Conservation (phyloP, 2,797 vertebrate species). For the Bucorvus abyssinicus region DNA sequence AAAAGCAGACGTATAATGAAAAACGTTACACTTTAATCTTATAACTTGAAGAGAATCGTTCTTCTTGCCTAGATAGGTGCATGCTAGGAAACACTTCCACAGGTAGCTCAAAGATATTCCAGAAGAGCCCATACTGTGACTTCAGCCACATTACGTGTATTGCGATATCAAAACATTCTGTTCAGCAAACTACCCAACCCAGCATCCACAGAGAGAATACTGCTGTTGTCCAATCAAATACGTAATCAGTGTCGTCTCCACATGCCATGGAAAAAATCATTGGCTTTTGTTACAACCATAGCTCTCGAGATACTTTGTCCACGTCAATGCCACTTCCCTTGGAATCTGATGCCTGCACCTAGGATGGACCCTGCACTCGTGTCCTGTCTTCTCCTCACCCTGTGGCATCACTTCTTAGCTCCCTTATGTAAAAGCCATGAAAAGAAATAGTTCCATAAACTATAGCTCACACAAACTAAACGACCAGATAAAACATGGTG, state of each 20-base stretch:
- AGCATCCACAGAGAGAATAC: not conserved
- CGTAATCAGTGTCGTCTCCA: no score
- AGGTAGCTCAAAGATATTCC: not conserved
- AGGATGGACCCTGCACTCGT: not conserved
- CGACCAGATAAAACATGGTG: not conserved
- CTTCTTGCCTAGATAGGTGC: not conserved
- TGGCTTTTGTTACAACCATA: not conserved
- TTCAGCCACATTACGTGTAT: accelerated
- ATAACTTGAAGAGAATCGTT: not conserved
- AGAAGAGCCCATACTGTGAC: not conserved
- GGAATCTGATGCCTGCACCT: not conserved
- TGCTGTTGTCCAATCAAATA: not conserved
- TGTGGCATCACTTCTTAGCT: not conserved
- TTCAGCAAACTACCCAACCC: not conserved
- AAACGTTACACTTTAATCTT: not conserved
- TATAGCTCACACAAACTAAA: not conserved
- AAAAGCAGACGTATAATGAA: not conserved
- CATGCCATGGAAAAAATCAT: not conserved
- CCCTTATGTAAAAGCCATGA: not conserved
- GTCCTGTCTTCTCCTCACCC: not conserved
- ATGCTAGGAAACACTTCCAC: not conserved
- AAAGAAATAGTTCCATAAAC: not conserved
- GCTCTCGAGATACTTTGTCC: not conserved
- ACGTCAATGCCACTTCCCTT: not conserved
- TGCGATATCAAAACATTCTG: not conserved